Evolutionary conservation across 2,113 vertebrate genomes (phyloP).

Genomic region (Carassius gibelio): DNA sequence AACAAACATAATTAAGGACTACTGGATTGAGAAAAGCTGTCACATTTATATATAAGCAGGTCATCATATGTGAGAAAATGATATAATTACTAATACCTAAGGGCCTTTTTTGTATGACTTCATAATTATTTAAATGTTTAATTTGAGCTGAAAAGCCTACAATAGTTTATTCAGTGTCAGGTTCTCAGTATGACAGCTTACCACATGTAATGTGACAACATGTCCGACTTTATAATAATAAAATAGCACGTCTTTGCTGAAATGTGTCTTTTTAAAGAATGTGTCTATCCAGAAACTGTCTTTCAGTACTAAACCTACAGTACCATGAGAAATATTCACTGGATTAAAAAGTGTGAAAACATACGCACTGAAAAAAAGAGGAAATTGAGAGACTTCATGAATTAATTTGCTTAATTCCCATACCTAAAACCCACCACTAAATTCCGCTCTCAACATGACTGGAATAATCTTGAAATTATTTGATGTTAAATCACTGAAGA

Average conservation of each 20-base stretch:
- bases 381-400: constrained; percentile 20
- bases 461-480: constrained; percentile 18
- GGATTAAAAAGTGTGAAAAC: constrained; percentile 24
- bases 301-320: constrained; percentile 7
- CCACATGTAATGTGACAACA: neutral
- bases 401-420: constrained; percentile 25
- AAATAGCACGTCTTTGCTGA: neutral
- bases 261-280: neutral
- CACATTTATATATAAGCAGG: neutral
- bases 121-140: neutral
- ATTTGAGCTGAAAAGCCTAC: neutral
- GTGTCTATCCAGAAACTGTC: neutral
- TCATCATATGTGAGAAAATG: neutral
- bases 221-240: neutral
- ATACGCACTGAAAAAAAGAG: neutral
- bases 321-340: constrained; percentile 14
- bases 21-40: neutral
- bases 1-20: neutral
- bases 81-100: no score
- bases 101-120: neutral
- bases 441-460: neutral
- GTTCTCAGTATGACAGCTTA: neutral
- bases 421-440: constrained; percentile 11
- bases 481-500: constrained; percentile 8
- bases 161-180: neutral